These are phyloP conservation scores for Pterobdella sp. DNA, from an alignment of 2,888 invertebrate species.

Conservation along the genomic window DNA sequence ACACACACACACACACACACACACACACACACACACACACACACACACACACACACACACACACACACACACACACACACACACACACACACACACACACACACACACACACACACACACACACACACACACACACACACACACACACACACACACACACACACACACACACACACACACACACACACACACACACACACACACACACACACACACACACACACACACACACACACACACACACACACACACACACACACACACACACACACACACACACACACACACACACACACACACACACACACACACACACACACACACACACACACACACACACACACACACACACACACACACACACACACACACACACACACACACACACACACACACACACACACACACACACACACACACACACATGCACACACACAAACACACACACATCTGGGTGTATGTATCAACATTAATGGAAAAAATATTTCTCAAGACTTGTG, in stretches of 20 bases:
- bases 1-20: slow-evolving; percentile 22
- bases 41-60: slow-evolving; percentile 22
- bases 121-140: slow-evolving; percentile 23
- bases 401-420: slow-evolving; percentile 16
- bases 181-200: slow-evolving; percentile 27
- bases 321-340: slow-evolving; percentile 24
- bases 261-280: slow-evolving; percentile 22
- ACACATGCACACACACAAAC: slow-evolving; percentile 20
- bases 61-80: slow-evolving; percentile 21
- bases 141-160: slow-evolving; percentile 22
- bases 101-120: slow-evolving; percentile 20
- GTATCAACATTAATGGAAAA: background rate
- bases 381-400: slow-evolving; percentile 21
- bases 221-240: slow-evolving; percentile 17
- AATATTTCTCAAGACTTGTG: too few relatives aligned
- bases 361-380: slow-evolving; percentile 20
- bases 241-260: slow-evolving; percentile 23
- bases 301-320: slow-evolving; percentile 19
- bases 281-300: slow-evolving; percentile 29
- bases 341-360: slow-evolving; percentile 13
- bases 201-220: slow-evolving; percentile 29
- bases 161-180: slow-evolving; percentile 29
- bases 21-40: slow-evolving; percentile 22
- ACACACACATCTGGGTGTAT: slow-evolving; percentile 3
- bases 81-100: slow-evolving; percentile 27